These are phyloP conservation scores for Paratrypauchen microcephalus DNA, from an alignment of 2,797 vertebrate species.

Conservation along the genomic window DNA sequence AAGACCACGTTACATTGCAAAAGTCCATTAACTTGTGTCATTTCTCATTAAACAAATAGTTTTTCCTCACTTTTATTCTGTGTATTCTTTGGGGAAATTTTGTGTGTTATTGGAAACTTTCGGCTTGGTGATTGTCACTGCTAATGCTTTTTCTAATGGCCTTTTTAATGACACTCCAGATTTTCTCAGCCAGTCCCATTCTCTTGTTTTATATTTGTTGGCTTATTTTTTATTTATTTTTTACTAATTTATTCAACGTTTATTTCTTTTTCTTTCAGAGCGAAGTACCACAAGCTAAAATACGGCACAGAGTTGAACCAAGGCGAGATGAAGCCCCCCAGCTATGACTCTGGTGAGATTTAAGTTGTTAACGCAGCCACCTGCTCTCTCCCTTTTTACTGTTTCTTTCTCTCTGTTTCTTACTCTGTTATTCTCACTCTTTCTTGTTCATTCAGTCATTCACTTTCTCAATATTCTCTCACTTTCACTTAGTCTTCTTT, in stretches of 20 bases:
- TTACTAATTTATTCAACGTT: slow-evolving; percentile 26
- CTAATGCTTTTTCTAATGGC: slow-evolving; percentile 26
- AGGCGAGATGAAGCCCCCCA: slow-evolving; percentile 97
- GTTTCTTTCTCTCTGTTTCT: neutral
- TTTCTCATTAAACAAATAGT: neutral
- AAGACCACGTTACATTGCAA: neutral
- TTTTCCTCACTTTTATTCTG: neutral
- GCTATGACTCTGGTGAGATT: slow-evolving; percentile 96
- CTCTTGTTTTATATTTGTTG: neutral
- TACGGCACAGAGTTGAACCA: slow-evolving; percentile 98
- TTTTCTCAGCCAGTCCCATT: slow-evolving; percentile 24
- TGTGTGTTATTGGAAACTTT: slow-evolving; percentile 19
- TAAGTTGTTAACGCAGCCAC: neutral
- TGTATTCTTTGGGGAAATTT: neutral
- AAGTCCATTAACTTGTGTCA: neutral
- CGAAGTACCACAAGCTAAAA: slow-evolving; percentile 98
- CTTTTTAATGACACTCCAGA: neutral
- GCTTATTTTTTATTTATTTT: slow-evolving; percentile 37
- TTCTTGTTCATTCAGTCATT: neutral
- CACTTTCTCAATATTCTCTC: neutral
- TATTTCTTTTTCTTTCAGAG: slow-evolving; percentile 76
- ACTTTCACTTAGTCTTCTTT: neutral
- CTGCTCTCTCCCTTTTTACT: slow-evolving; percentile 1
- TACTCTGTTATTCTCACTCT: neutral
- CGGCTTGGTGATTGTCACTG: slow-evolving; percentile 23